These are phyloP conservation scores for Otis tarda DNA, from an alignment of 2,113 vertebrate species.

Conservation along the genomic window DNA sequence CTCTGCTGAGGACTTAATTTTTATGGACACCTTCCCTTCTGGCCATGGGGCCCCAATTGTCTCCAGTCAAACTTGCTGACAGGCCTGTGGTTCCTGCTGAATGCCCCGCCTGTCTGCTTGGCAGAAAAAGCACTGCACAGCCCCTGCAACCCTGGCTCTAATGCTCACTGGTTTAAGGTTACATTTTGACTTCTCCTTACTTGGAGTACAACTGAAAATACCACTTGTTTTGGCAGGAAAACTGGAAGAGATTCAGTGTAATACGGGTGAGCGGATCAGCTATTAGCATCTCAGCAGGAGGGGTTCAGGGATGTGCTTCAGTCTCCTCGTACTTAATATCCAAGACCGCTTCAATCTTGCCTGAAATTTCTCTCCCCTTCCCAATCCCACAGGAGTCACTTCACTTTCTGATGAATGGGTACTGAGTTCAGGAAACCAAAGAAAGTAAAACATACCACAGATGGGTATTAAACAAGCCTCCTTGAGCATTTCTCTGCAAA, in stretches of 20 bases:
- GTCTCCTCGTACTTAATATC: neutral
- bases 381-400: neutral
- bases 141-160: neutral
- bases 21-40: neutral
- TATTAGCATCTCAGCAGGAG: neutral
- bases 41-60: neutral
- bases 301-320: neutral
- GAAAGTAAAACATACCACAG: neutral
- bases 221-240: conserved; percentile 18
- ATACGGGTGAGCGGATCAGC: neutral
- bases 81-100: neutral
- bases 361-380: neutral
- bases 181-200: neutral
- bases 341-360: neutral
- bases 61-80: neutral
- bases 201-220: neutral
- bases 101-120: neutral
- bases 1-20: neutral
- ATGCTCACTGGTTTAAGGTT: conserved; percentile 29
- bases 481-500: neutral
- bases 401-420: neutral
- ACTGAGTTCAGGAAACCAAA: neutral
- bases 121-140: neutral
- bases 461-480: neutral
- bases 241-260: neutral